phyloP scores from a whole-genome alignment of 1,140 invertebrate genomes.

The Dendroctonus ponderosae region DNA sequence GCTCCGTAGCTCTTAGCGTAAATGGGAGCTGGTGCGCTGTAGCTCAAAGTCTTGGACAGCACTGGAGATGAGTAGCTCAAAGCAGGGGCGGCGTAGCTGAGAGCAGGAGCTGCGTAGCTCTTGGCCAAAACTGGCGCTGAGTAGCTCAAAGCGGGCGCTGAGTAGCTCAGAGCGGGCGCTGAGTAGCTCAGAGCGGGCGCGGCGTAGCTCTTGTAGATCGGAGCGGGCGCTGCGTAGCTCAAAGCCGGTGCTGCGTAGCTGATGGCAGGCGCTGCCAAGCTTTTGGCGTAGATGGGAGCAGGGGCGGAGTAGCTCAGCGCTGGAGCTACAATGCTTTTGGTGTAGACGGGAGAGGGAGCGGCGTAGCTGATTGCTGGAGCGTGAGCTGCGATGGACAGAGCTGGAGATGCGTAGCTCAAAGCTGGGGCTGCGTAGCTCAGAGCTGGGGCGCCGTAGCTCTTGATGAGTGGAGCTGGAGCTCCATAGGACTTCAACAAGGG shows the following conservation, averaged over 20 bases:
- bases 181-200: conserved; percentile 14
- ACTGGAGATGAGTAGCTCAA: conserved; percentile 3
- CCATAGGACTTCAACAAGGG: background rate
- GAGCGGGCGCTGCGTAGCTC: conserved; percentile 17
- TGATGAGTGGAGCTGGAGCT: conserved; percentile 18
- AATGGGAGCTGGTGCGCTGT: conserved; percentile 2
- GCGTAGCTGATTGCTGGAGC: conserved; percentile 13
- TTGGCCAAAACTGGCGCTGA: conserved; percentile 1
- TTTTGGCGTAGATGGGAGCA: conserved; percentile 12
- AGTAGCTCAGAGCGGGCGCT: conserved; percentile 3
- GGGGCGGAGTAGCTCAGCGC: conserved; percentile 11
- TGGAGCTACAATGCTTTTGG: conserved; percentile 5
- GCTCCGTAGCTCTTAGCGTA: conserved; percentile 7
- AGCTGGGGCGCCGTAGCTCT: conserved; percentile 11
- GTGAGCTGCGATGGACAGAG: background rate
- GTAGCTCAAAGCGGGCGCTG: conserved; percentile 12
- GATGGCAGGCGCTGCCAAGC: conserved; percentile 6
- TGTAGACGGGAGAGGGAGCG: background rate
- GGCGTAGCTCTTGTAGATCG: conserved; percentile 5
- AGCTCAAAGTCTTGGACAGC: too few species aligned
- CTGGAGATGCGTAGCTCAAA: conserved; percentile 9
- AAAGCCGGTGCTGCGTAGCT: conserved; percentile 20
- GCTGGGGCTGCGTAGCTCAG: conserved; percentile 14
- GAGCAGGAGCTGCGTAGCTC: conserved; percentile 4
- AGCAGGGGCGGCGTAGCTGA: conserved; percentile 6